Evolutionary conservation across 2,113 vertebrate genomes (phyloP), one percentile per base, ranked within the genome.

Genomic region (Prochilodus magdalenae): DNA sequence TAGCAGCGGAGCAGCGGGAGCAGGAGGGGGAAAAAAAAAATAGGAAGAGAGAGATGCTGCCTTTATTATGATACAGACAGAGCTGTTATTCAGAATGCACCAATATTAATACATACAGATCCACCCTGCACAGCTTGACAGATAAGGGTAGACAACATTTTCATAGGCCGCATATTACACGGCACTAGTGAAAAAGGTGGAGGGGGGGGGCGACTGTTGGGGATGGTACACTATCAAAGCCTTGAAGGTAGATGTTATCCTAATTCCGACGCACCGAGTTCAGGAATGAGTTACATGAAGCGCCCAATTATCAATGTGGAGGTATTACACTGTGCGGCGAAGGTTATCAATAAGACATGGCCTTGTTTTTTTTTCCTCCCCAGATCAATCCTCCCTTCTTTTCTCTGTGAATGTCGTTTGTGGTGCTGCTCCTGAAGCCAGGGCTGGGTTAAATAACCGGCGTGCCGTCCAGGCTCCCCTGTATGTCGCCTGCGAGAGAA

Each of bases 1-100:
- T 85, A 90, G 90, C 86, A 85, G 77, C 76, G 77, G 36, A 36
- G 60, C 70, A 78, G 81, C 87, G 59, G 84, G 84, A 80, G 82
- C 84, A 83, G 75, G 82, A 75, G 86, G 66, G 30, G 24, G 30
- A 16, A 14, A 26, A 51, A 49, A 66, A 49, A 81, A 62, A 75
- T 8, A 44, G 63, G 78, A 77, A 18, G 22, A 70, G 18, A 16
- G 49, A 87, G 79, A 83, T 47, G 72, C 60, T 8, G 80, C 77
- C 80, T 85, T 82, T 84, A 71, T 75, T 84, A 80, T 26, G 75
- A 77, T 67, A 75, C 80, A 59, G 73, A 84, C 49, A 60, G 63
- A 74, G 80, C 82, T 74, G 29, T 82, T 82, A 78, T 83, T 71
- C 77, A 80, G 51, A 62, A 59, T 47, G 59, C 44, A 47, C 70